phyloP scores from a whole-genome alignment of 1,140 invertebrate genomes.

The Drosophila trapezifrons region DNA sequence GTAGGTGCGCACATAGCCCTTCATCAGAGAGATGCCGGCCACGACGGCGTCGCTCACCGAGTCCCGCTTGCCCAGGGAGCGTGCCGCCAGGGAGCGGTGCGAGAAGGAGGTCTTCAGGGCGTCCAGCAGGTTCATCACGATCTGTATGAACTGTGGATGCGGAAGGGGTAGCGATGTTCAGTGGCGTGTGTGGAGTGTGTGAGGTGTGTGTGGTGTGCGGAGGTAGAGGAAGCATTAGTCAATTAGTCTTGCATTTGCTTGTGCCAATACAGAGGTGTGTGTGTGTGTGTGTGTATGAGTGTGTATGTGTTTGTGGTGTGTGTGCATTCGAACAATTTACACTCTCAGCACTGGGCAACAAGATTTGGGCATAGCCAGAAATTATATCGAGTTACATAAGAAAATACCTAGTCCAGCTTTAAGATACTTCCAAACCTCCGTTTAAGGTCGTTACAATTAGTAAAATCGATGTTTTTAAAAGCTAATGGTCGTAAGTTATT shows the following conservation, averaged over 20 bases:
- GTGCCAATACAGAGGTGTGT: constrained; percentile 63
- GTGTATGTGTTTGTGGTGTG: constrained; percentile 42
- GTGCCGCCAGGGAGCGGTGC: constrained; percentile 92
- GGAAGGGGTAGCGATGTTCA: constrained; percentile 62
- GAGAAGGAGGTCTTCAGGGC: constrained; percentile 95
- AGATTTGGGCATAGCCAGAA: constrained; percentile 13
- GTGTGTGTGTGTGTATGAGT: constrained; percentile 24
- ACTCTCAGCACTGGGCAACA: constrained; percentile 61
- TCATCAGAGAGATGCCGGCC: constrained; percentile 93
- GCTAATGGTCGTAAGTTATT: neutral
- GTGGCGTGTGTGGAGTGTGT: constrained; percentile 38
- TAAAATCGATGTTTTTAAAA: neutral
- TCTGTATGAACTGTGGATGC: constrained; percentile 93
- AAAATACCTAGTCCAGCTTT: neutral
- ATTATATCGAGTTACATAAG: neutral
- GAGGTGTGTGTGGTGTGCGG: constrained; percentile 26
- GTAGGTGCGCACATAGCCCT: constrained; percentile 94
- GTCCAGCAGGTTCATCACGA: constrained; percentile 94
- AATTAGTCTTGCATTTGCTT: constrained; percentile 72
- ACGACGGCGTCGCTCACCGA: constrained; percentile 93
- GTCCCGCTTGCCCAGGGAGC: constrained; percentile 92
- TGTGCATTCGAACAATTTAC: constrained; percentile 61
- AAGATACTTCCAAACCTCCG: neutral
- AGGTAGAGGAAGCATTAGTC: constrained; percentile 67
- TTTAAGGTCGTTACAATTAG: neutral